These are phyloP conservation scores for Pantherophis alleghaniensis DNA, from an alignment of 2,797 vertebrate species.

Conservation along the genomic window DNA sequence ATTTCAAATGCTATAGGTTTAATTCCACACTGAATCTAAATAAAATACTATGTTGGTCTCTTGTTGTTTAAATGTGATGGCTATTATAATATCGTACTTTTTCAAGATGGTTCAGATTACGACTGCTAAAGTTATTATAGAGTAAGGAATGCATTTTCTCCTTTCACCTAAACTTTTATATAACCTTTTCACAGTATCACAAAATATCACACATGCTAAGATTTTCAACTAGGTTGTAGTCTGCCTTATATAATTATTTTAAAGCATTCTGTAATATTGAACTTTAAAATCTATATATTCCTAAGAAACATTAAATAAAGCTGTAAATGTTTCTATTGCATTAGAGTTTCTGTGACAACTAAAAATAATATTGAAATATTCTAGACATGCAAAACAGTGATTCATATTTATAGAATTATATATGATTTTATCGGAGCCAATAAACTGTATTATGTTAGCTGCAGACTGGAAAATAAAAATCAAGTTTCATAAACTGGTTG, in stretches of 20 bases:
- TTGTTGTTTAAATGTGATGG: not conserved
- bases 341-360: constrained; percentile 29
- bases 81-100: constrained; percentile 12
- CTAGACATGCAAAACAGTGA: not conserved
- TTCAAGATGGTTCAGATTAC: constrained; percentile 14
- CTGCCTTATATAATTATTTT: not conserved
- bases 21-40: constrained; percentile 13
- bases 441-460: not conserved
- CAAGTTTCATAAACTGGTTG: not conserved
- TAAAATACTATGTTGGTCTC: not conserved
- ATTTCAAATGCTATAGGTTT: constrained; percentile 16
- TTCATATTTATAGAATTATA: not conserved
- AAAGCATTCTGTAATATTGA: constrained; percentile 28
- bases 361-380: not conserved
- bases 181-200: not conserved
- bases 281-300: not conserved
- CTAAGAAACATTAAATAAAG: constrained; percentile 17
- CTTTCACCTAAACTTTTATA: constrained; percentile 1
- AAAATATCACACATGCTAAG: not conserved
- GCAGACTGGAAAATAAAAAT: not conserved
- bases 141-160: constrained; percentile 13
- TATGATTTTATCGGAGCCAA: not conserved
- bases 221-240: constrained; percentile 7
- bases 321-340: not conserved
- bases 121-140: constrained; percentile 18